Evolutionary conservation across 2,888 invertebrate genomes (phyloP).

Genomic region (Gymnocheta viridis): DNA sequence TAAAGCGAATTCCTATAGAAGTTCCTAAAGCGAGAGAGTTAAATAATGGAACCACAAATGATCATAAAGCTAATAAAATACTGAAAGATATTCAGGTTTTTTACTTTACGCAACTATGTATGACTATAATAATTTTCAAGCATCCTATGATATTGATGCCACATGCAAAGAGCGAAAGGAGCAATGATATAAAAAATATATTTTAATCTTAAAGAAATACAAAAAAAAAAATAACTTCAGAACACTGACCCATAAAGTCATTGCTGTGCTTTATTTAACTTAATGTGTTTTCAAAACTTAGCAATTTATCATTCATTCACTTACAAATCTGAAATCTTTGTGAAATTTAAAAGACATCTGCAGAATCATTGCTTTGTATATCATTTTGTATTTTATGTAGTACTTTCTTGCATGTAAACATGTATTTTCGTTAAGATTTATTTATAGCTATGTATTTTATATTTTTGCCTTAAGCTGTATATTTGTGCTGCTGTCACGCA

Average conservation of each 20-base stretch:
- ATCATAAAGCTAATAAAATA: too few species aligned
- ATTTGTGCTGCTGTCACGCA: constrained; percentile 69
- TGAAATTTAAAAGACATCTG: constrained; percentile 48
- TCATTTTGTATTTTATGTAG: neutral
- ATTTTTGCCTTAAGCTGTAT: constrained; percentile 49
- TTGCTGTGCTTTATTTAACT: constrained; percentile 7
- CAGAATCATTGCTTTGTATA: constrained; percentile 44
- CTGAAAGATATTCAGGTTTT: too few species aligned
- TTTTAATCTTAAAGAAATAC: neutral
- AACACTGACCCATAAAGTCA: constrained; percentile 39
- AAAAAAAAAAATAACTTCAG: neutral
- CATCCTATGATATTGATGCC: too few species aligned
- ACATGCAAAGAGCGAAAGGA: too few species aligned
- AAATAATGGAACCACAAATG: too few species aligned
- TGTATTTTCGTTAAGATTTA: constrained; percentile 2
- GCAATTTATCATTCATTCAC: constrained; percentile 56
- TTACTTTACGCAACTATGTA: too few species aligned
- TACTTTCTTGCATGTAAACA: neutral
- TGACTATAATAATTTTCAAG: too few species aligned
- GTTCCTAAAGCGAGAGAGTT: too few species aligned
- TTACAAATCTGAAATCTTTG: constrained; percentile 47
- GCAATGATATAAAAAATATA: neutral
- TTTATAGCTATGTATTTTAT: constrained; percentile 25
- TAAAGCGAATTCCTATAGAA: too few species aligned
- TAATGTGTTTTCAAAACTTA: constrained; percentile 20